A percentile compares a stretch with the other conserved stretches of the same genome.
phyloP scores from a whole-genome alignment of 2,888 invertebrate species.

The Drosophila formosana region DNA sequence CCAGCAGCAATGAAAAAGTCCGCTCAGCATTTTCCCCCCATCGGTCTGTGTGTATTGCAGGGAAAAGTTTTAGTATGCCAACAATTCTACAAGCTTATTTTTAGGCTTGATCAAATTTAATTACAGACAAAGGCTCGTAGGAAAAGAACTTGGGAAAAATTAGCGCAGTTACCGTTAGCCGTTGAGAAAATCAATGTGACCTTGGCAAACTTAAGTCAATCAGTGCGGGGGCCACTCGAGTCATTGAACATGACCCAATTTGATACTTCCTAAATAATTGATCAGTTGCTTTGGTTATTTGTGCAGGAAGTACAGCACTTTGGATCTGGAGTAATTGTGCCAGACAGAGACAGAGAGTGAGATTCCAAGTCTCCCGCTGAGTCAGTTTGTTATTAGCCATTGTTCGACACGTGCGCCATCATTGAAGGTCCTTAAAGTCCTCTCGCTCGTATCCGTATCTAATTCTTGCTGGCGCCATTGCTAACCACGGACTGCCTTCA shows the following conservation, averaged over 20 bases:
- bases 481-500: background rate
- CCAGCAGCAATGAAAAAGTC: conserved; percentile 38
- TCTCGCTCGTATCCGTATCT: conserved; percentile 31
- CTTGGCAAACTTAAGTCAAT: conserved; percentile 75
- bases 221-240: conserved; percentile 41
- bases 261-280: conserved; percentile 72
- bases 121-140: conserved; percentile 51
- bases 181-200: conserved; percentile 66
- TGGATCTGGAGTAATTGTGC: conserved; percentile 34
- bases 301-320: conserved; percentile 17
- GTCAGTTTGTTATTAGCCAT: conserved; percentile 20
- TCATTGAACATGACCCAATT: conserved; percentile 78
- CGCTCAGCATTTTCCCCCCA: conserved; percentile 28
- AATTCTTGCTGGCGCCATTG: conserved; percentile 27
- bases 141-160: conserved; percentile 52
- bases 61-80: conserved; percentile 46
- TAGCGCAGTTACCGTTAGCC: conserved; percentile 23
- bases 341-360: background rate
- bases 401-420: conserved; percentile 25
- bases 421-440: conserved; percentile 28
- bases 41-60: conserved; percentile 11
- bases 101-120: conserved; percentile 69
- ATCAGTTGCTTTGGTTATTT: conserved; percentile 62
- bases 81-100: conserved; percentile 43
- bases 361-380: background rate